Conservation (phyloP, 2,888 invertebrate genomes). For the Oligia fasciuncula region DNA sequence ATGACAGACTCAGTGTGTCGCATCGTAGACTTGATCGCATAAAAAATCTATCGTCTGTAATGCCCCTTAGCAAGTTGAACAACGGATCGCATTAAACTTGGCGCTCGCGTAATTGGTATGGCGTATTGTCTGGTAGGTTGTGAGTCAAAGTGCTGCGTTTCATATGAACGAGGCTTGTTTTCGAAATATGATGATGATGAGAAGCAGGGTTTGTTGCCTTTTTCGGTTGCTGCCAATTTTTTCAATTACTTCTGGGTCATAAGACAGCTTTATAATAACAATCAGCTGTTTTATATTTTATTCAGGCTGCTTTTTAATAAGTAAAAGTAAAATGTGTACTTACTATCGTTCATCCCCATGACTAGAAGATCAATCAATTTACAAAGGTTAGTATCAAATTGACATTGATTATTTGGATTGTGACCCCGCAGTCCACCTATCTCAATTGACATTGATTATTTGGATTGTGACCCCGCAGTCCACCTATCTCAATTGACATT, state of each 20-base stretch:
- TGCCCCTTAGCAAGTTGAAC: conserved; percentile 12
- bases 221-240: background rate
- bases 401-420: background rate
- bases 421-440: background rate
- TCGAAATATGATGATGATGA: background rate
- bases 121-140: too few relatives aligned
- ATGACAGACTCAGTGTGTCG: background rate
- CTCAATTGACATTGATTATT: background rate
- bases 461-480: background rate
- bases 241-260: background rate
- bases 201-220: background rate
- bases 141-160: conserved; percentile 13
- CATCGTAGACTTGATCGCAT: background rate
- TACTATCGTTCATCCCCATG: background rate
- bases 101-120: conserved; percentile 28
- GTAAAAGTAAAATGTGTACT: background rate
- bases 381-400: background rate
- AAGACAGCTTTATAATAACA: background rate
- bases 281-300: background rate
- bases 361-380: background rate
- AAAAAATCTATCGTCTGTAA: background rate
- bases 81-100: conserved; percentile 37
- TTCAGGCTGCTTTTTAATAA: background rate
- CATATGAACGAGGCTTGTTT: conserved; percentile 10
- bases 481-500: background rate